These are phyloP conservation scores for Solen grandis DNA, from an alignment of 1,140 invertebrate genomes.

Conservation along the genomic window DNA sequence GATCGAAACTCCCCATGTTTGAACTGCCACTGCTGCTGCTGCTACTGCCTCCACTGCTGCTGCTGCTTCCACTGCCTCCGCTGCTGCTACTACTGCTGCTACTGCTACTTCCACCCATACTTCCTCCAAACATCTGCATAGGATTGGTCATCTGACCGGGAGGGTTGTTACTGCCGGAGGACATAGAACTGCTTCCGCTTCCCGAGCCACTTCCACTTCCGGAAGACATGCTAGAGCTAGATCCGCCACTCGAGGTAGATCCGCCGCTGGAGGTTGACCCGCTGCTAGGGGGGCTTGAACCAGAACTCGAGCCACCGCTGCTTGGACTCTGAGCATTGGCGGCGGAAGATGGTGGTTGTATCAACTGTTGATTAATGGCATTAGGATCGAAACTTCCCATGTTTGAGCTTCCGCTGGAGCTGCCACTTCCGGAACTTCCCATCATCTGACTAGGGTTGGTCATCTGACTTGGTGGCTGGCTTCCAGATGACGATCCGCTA, in stretches of 20 bases:
- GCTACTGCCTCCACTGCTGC: too few species aligned
- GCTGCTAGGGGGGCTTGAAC: too few species aligned
- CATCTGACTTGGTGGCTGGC: conserved; percentile 24
- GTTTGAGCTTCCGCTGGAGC: not conserved
- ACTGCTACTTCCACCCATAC: not conserved
- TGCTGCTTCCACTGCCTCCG: too few species aligned
- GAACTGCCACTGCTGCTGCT: not conserved
- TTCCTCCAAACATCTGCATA: conserved; percentile 12
- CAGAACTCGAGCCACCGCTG: too few species aligned
- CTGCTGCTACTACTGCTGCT: not conserved
- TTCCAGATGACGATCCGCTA: conserved; percentile 16
- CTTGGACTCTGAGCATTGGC: too few species aligned
- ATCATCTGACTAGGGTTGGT: conserved; percentile 23
- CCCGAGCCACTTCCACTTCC: not conserved
- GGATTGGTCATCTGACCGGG: conserved; percentile 34
- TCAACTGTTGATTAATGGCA: conserved; percentile 38
- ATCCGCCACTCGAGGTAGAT: too few species aligned
- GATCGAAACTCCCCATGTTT: conserved; percentile 41
- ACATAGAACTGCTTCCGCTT: not conserved
- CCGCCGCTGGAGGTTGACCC: too few species aligned
- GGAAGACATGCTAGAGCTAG: not conserved
- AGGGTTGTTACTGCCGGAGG: conserved; percentile 28
- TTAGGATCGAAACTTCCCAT: conserved; percentile 47
- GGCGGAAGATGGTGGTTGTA: conserved; percentile 39
- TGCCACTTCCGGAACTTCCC: conserved; percentile 1